These are phyloP conservation scores for Brachionus koreanus DNA, from an alignment of 1,140 invertebrate genomes.

Conservation along the genomic window DNA sequence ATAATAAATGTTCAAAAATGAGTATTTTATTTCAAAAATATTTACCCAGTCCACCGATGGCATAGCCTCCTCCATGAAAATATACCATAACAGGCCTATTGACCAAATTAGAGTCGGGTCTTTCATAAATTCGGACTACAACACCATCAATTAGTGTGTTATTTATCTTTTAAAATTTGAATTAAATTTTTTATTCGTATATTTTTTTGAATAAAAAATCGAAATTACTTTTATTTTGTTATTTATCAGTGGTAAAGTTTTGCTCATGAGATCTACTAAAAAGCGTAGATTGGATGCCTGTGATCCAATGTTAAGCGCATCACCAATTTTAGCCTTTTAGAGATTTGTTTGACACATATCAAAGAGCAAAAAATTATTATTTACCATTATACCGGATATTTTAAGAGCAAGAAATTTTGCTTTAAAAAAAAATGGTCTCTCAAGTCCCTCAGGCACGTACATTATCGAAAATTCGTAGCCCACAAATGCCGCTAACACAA, in stretches of 20 bases:
- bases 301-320: not conserved
- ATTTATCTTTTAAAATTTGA: not conserved
- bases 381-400: not conserved
- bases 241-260: not conserved
- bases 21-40: not conserved
- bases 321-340: not conserved
- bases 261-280: not conserved
- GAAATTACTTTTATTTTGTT: not conserved
- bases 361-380: not conserved
- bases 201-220: not conserved
- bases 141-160: not conserved
- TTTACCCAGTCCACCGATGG: conserved; percentile 1
- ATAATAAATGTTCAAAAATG: not conserved
- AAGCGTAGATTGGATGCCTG: conserved; percentile 11
- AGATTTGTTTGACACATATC: not conserved
- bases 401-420: conserved; percentile 14
- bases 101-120: not conserved
- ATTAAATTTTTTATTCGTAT: not conserved
- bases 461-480: not conserved
- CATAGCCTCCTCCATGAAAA: conserved; percentile 40
- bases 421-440: conserved; percentile 6
- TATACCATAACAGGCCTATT: not conserved
- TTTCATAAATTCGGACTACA: conserved; percentile 6
- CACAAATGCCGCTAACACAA: not conserved
- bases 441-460: not conserved